Evolutionary conservation across 2,797 vertebrate genomes (phyloP).

Genomic region (Anguilla pacifica): DNA sequence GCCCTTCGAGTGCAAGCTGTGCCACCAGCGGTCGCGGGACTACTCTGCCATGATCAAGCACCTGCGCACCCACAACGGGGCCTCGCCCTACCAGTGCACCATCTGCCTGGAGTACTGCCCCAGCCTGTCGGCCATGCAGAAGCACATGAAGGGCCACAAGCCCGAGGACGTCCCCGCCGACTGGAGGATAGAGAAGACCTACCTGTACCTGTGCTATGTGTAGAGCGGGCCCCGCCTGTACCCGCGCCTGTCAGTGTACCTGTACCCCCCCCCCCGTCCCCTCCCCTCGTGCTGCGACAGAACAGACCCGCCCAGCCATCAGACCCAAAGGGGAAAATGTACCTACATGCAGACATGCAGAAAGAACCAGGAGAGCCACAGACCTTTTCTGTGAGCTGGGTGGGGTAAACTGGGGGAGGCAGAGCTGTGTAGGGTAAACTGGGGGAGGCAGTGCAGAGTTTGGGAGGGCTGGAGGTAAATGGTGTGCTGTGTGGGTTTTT

Average conservation of each 20-base stretch:
- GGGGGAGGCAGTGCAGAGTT: background rate
- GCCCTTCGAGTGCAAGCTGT: slow-evolving; percentile 98
- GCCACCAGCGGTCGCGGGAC: slow-evolving; percentile 96
- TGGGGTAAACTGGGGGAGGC: background rate
- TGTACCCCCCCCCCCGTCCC: background rate
- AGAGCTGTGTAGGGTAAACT: background rate
- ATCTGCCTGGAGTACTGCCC: slow-evolving; percentile 99
- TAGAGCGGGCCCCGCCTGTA: slow-evolving; percentile 74
- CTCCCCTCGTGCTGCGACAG: background rate
- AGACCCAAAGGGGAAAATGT: too few relatives aligned
- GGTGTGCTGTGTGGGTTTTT: background rate
- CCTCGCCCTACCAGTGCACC: slow-evolving; percentile 98
- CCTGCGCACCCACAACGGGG: slow-evolving; percentile 97
- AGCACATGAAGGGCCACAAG: slow-evolving; percentile 98
- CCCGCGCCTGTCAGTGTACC: background rate
- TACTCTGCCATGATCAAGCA: slow-evolving; percentile 99
- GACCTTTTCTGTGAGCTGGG: background rate
- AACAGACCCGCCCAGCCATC: background rate
- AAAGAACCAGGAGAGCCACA: background rate
- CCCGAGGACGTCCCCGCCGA: slow-evolving; percentile 95
- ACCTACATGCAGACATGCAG: background rate
- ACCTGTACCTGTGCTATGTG: slow-evolving; percentile 98
- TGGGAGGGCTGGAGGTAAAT: background rate
- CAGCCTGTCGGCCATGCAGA: slow-evolving; percentile 98
- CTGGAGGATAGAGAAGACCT: slow-evolving; percentile 99